Conservation (phyloP, 2,797 vertebrate genomes). For the Hapalemur alaotrensis region DNA sequence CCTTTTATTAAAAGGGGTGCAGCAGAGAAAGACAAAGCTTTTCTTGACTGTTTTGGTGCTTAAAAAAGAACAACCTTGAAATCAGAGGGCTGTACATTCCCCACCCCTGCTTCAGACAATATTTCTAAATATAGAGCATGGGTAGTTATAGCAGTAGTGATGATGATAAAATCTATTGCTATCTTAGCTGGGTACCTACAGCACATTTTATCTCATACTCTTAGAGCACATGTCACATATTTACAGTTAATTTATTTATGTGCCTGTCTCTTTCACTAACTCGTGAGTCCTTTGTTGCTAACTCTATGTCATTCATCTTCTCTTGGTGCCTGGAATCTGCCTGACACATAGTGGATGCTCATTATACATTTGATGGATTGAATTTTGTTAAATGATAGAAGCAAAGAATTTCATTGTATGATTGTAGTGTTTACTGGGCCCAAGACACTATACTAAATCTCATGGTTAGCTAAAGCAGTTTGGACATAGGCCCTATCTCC, state of each 20-base stretch:
- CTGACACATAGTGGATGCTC: not conserved
- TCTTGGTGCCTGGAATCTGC: not conserved
- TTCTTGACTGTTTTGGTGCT: too few species aligned
- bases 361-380: not conserved
- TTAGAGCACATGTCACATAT: not conserved
- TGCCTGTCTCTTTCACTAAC: not conserved
- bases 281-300: not conserved
- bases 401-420: not conserved
- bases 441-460: not conserved
- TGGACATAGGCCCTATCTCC: not conserved
- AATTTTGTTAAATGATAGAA: constrained; percentile 24
- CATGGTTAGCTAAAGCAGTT: not conserved
- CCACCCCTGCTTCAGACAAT: not conserved
- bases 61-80: too few species aligned
- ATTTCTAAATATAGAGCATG: not conserved
- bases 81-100: too few species aligned
- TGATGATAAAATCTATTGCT: not conserved
- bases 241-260: not conserved
- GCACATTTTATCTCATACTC: not conserved
- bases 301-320: not conserved
- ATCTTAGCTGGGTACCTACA: not conserved
- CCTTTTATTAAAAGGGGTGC: too few species aligned
- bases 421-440: not conserved
- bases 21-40: too few species aligned
- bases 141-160: not conserved